Evolutionary conservation across 2,888 invertebrate genomes (phyloP).

Genomic region (Drosophila leonis): DNA sequence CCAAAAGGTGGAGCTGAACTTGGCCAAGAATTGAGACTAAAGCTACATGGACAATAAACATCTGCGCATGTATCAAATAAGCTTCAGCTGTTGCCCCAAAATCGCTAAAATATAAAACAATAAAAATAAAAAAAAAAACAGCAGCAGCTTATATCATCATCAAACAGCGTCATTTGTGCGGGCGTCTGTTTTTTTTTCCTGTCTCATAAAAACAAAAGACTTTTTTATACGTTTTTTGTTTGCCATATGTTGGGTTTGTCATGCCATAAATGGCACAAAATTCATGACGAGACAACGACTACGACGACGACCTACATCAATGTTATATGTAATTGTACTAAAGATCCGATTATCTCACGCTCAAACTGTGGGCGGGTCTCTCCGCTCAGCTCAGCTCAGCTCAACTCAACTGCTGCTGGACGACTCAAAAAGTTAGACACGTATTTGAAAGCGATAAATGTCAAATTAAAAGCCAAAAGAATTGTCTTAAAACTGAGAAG

Average conservation of each 20-base stretch:
- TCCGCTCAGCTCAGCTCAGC: background rate
- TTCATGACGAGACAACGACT: slow-evolving; percentile 42
- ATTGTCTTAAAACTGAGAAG: background rate
- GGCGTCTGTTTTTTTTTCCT: slow-evolving; percentile 44
- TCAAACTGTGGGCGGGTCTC: slow-evolving; percentile 37
- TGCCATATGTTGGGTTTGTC: slow-evolving; percentile 50
- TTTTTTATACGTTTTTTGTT: slow-evolving; percentile 25
- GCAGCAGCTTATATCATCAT: slow-evolving; percentile 66
- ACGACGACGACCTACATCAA: slow-evolving; percentile 70
- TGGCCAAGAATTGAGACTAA: slow-evolving; percentile 36
- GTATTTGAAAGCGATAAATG: slow-evolving; percentile 35
- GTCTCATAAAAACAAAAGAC: slow-evolving; percentile 58
- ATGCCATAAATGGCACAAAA: slow-evolving; percentile 57
- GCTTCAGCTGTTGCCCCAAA: slow-evolving; percentile 43
- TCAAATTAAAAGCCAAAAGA: slow-evolving; percentile 24
- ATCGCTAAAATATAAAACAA: slow-evolving; percentile 22
- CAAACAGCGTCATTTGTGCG: slow-evolving; percentile 42
- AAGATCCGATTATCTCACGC: slow-evolving; percentile 47
- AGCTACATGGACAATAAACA: slow-evolving; percentile 11
- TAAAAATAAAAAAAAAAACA: slow-evolving; percentile 14
- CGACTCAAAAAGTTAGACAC: slow-evolving; percentile 7
- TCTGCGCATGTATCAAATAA: slow-evolving; percentile 26
- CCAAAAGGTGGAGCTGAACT: slow-evolving; percentile 28
- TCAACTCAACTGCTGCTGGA: slow-evolving; percentile 15
- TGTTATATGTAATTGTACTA: slow-evolving; percentile 52